These are phyloP conservation scores for Dicranocentrus wangi DNA, from an alignment of 2,888 invertebrate species.

Conservation along the genomic window DNA sequence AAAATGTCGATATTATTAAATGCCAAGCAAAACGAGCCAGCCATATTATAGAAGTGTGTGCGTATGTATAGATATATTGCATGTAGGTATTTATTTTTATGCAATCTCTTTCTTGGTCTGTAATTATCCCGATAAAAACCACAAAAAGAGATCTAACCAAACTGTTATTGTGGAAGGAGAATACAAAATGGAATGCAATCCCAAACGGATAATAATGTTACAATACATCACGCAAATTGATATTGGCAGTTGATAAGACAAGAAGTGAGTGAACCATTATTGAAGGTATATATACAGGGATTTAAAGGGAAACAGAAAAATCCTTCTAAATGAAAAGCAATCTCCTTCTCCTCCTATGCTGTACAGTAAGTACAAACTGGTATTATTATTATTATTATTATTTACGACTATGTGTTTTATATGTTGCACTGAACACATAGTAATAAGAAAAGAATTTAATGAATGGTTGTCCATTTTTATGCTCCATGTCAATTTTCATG, in stretches of 20 bases:
- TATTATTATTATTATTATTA: too few species aligned
- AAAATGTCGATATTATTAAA: too few species aligned
- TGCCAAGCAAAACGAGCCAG: too few species aligned
- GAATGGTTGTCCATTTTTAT: too few species aligned
- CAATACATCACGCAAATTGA: conserved; percentile 59
- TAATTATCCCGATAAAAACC: conserved; percentile 13
- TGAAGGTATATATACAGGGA: not conserved
- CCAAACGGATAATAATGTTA: conserved; percentile 9
- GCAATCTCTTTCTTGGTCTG: not conserved
- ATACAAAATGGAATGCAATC: not conserved
- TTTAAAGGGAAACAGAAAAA: not conserved
- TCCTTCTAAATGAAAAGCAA: not conserved
- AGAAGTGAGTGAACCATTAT: not conserved
- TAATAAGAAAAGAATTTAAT: too few species aligned
- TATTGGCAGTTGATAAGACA: conserved; percentile 55
- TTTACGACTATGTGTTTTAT: not conserved
- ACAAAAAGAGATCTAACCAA: too few species aligned
- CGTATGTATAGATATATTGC: too few species aligned
- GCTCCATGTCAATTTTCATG: conserved; percentile 31
- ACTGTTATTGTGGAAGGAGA: too few species aligned
- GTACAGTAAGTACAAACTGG: conserved; percentile 35
- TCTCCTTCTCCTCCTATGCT: not conserved
- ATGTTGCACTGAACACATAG: too few species aligned
- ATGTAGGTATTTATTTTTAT: conserved; percentile 2
- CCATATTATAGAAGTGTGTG: too few species aligned